Base-by-base conservation (phyloP, 2,797 vertebrate species). In the Poliocrania exsul region DNA sequence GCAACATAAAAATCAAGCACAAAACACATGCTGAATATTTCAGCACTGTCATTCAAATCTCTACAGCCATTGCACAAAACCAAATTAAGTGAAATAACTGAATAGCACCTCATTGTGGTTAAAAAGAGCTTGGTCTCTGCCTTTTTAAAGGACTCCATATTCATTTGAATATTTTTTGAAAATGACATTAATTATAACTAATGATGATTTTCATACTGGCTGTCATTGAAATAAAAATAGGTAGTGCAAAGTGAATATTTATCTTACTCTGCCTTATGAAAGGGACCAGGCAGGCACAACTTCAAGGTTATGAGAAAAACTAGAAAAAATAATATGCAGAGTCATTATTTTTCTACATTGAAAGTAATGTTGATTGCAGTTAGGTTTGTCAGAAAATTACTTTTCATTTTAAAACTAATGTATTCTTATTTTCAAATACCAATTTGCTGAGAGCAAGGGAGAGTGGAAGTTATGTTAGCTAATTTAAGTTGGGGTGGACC, bases 41-140 rank as follows among this genome's bases (percentile, higher is more conserved):
- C 33, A 37, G 25, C 15, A 16, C 60, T 85, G 40, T 86, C 10
- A 33, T 90, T 85, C 40, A 82, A 50, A 54, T 64, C 21, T 35
- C 21, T 54, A 33, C 17, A 84, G 31, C 8, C 44, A 37, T 24
- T 8, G 4, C 37, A 71, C 24, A 71, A 66, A 69, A 47, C 0
- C 7, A 49, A 60, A 89, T 53, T 29, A 88, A 70, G 28, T 3
- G 7, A 91, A 90, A 72, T 64, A 94, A 88, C 53, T 82, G 51
- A 96, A 89, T 72, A 85, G 44, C 74, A 88, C 64, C 64, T 94
- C 60, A 40, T 56, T 86, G 66, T 90, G 49, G 83, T 20, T 90
- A 61, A 80, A 86, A 56, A 38, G 25, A 77, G 14, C 13, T 82
- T 57, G 33, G 5, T 5, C 16, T 46, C 56, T 82, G 53, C 3